Evolutionary conservation across 2,113 vertebrate species (phyloP).

Genomic region (Benitochromis conjunctus): DNA sequence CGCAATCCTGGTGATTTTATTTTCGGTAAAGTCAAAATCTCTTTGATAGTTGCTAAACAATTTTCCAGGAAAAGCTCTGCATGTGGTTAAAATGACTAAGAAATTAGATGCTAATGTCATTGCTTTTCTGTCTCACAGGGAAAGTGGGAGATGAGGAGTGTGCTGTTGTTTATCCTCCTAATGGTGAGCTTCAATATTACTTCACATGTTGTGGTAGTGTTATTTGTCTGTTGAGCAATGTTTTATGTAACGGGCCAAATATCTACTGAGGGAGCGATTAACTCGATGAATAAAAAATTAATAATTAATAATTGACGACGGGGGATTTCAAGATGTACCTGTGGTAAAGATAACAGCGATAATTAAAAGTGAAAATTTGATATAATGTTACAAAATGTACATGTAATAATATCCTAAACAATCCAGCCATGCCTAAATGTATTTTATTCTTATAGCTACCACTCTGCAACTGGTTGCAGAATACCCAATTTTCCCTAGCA

Average conservation of each 20-base stretch:
- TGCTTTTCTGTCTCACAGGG: constrained; percentile 62
- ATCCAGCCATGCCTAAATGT: not conserved
- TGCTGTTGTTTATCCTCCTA: constrained; percentile 93
- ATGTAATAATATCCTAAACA: not conserved
- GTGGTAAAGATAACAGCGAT: not conserved
- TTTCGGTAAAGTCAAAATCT: not conserved
- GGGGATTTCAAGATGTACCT: not conserved
- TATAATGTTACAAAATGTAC: not conserved
- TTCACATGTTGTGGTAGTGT: not conserved
- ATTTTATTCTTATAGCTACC: not conserved
- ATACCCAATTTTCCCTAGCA: not conserved
- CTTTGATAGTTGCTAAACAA: not conserved
- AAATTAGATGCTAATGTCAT: not conserved
- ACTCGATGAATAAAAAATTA: not conserved
- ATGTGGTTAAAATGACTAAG: not conserved
- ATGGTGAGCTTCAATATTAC: constrained; percentile 77
- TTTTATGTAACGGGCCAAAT: not conserved
- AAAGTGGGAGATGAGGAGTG: constrained; percentile 85
- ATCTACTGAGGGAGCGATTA: not conserved
- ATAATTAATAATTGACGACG: not conserved
- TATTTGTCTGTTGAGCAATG: not conserved
- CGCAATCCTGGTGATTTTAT: not conserved
- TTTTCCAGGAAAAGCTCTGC: not conserved
- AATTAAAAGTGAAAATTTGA: not conserved
- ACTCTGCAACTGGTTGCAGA: not conserved